These are phyloP conservation scores for Aradophagus sp. DNA, from an alignment of 1,140 invertebrate species.

Conservation along the genomic window DNA sequence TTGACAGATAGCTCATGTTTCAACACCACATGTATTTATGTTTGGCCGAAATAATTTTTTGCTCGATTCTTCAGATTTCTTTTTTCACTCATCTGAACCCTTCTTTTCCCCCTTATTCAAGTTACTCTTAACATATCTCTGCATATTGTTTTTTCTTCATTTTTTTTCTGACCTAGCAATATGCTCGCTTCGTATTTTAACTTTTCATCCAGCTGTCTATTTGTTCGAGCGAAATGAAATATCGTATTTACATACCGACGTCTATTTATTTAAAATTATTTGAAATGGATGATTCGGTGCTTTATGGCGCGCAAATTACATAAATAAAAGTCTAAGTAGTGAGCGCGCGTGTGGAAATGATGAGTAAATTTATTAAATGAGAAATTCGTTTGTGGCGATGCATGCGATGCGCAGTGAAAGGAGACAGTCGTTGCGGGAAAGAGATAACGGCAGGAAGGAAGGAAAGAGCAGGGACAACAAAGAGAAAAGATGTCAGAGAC, in stretches of 20 bases:
- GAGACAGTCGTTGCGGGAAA: not conserved
- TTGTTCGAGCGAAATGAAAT: conserved; percentile 19
- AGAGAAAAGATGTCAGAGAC: conserved; percentile 59
- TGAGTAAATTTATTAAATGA: conserved; percentile 1
- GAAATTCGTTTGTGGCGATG: conserved; percentile 19
- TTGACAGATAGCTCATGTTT: conserved; percentile 38
- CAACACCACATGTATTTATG: conserved; percentile 51
- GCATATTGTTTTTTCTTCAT: conserved; percentile 21
- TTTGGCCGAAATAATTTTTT: conserved; percentile 39
- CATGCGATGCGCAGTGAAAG: conserved; percentile 9
- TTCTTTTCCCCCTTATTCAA: conserved; percentile 10
- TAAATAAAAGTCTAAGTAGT: conserved; percentile 11
- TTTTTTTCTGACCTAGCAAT: conserved; percentile 35
- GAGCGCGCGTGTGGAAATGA: not conserved
- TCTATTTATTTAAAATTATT: conserved; percentile 36
- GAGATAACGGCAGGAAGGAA: not conserved
- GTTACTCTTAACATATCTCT: conserved; percentile 25
- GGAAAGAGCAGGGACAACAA: conserved; percentile 24
- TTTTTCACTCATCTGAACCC: conserved; percentile 15
- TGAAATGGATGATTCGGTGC: conserved; percentile 7
- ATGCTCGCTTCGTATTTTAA: conserved; percentile 44
- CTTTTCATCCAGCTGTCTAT: conserved; percentile 48
- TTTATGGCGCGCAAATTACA: conserved; percentile 21
- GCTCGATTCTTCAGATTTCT: conserved; percentile 9
- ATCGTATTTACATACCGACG: conserved; percentile 35